Conservation (phyloP, 1,140 invertebrate genomes). For the Eulimnadia texana region DNA sequence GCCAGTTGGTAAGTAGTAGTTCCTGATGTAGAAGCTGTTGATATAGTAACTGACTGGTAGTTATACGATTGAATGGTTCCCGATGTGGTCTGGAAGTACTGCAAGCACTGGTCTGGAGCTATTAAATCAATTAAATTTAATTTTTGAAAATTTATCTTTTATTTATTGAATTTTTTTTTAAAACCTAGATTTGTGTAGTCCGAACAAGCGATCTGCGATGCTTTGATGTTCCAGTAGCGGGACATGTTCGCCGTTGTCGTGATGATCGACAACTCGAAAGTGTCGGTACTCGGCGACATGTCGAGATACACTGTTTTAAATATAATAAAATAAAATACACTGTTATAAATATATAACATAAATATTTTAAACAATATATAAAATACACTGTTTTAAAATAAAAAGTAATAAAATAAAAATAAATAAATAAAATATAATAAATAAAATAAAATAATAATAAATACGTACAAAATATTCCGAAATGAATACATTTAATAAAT, state of each 20-base stretch:
- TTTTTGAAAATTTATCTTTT: no score
- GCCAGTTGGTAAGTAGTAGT: slow-evolving; percentile 30
- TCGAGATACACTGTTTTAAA: slow-evolving; percentile 1
- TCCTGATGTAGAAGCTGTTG: no score
- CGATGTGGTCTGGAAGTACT: neutral
- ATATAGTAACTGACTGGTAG: neutral
- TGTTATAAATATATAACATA: no score
- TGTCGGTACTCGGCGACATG: neutral
- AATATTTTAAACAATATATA: no score
- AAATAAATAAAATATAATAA: no score
- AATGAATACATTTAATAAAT: no score
- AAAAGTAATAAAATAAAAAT: no score
- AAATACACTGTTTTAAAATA: no score
- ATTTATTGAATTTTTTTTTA: no score
- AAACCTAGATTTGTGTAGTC: neutral
- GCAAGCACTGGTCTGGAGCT: slow-evolving; percentile 8
- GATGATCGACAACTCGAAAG: slow-evolving; percentile 16
- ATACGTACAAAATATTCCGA: no score
- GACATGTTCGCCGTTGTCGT: slow-evolving; percentile 20
- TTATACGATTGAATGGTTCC: slow-evolving; percentile 5
- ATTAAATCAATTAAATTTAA: neutral
- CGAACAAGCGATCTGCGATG: slow-evolving; percentile 19
- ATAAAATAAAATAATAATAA: no score
- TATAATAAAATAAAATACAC: neutral
- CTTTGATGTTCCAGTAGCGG: slow-evolving; percentile 22